Evolutionary conservation across 2,797 vertebrate species (phyloP).

Genomic region (Chelonia mydas): DNA sequence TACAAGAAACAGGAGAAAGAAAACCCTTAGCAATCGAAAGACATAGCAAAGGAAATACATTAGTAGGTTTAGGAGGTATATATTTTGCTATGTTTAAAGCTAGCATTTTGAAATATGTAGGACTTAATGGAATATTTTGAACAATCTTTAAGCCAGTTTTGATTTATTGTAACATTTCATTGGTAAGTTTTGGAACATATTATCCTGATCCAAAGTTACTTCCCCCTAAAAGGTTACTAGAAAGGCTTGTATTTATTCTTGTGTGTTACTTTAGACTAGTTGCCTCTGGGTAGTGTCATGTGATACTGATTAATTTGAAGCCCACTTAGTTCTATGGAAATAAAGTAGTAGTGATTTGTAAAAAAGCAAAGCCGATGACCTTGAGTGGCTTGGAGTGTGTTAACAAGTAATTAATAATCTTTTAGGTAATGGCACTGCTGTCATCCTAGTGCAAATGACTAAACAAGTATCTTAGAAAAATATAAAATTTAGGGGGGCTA

Average conservation of each 20-base stretch:
- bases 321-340: not conserved
- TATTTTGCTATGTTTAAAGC: conserved; percentile 27
- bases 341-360: not conserved
- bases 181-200: not conserved
- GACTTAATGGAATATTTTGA: not conserved
- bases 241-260: not conserved
- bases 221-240: not conserved
- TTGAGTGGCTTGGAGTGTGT: not conserved
- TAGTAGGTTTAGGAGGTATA: not conserved
- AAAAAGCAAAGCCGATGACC: not conserved
- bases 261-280: not conserved
- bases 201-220: not conserved
- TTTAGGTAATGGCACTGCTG: not conserved
- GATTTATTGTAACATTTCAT: not conserved
- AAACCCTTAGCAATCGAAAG: conserved; percentile 48
- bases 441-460: not conserved
- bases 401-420: not conserved
- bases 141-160: not conserved
- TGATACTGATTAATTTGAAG: not conserved
- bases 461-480: not conserved
- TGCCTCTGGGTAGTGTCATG: not conserved
- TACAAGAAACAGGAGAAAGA: conserved; percentile 61
- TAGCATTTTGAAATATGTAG: conserved; percentile 29
- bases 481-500: not conserved
- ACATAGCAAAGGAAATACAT: not conserved